Percentiles rank a stretch among this genome's conserved stretches.
phyloP scores from a whole-genome alignment of 1,140 invertebrate genomes.

The Leptonema lineaticorne region DNA sequence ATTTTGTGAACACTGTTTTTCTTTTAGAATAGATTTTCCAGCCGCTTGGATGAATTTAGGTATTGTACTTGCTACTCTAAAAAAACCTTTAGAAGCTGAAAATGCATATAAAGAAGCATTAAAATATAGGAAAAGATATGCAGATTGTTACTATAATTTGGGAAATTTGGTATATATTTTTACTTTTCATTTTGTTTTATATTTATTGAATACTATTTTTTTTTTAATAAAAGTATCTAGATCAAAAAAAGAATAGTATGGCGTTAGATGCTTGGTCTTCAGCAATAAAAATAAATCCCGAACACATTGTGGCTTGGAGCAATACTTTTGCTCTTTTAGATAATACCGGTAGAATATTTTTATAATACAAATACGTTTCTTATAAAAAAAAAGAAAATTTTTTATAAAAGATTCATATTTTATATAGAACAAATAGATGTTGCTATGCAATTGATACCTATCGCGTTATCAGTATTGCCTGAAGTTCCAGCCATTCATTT shows the following conservation, averaged over 20 bases:
- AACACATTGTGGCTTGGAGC: conserved; percentile 84
- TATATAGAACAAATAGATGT: conserved; percentile 62
- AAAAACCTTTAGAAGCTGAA: conserved; percentile 72
- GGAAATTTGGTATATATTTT: conserved; percentile 77
- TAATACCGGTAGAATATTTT: conserved; percentile 64
- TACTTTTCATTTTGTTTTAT: conserved; percentile 26
- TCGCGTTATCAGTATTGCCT: conserved; percentile 69
- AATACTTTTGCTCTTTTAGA: conserved; percentile 88
- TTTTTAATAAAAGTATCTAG: conserved; percentile 61
- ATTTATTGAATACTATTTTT: conserved; percentile 40
- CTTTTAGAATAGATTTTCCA: conserved; percentile 77
- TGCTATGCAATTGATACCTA: conserved; percentile 67
- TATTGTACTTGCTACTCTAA: conserved; percentile 79
- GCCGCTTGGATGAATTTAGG: conserved; percentile 98
- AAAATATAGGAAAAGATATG: conserved; percentile 74
- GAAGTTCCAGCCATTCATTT: conserved; percentile 78
- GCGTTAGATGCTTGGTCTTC: conserved; percentile 74
- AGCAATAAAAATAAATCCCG: conserved; percentile 75
- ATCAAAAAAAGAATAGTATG: conserved; percentile 55
- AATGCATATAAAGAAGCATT: conserved; percentile 79
- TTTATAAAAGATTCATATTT: not conserved
- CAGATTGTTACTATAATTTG: conserved; percentile 93
- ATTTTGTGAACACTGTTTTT: conserved; percentile 35
- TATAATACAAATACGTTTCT: not conserved
- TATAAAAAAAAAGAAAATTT: not conserved